These are phyloP conservation scores for Psilopsiagon aymara DNA, from an alignment of 2,113 vertebrate genomes.

Conservation along the genomic window DNA sequence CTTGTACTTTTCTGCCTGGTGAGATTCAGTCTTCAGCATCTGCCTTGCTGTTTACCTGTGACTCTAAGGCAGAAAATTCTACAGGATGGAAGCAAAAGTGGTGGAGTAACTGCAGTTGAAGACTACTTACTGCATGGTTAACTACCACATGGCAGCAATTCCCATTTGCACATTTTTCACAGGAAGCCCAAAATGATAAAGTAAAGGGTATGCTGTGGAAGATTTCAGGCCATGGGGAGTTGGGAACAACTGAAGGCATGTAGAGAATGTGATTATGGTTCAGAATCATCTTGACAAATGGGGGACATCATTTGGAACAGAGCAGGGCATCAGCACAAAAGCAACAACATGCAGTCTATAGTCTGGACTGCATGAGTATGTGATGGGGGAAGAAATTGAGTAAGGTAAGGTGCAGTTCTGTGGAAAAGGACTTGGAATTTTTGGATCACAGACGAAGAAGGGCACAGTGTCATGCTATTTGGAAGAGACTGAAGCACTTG, in stretches of 20 bases:
- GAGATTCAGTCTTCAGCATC: neutral
- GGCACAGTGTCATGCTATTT: neutral
- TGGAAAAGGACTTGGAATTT: neutral
- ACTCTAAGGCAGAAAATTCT: neutral
- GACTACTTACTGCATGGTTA: neutral
- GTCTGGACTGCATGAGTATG: neutral
- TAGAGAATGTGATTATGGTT: neutral
- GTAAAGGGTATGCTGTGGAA: neutral
- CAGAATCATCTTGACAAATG: neutral
- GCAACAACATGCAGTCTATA: rapidly evolving
- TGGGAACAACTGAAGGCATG: neutral
- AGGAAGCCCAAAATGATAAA: neutral
- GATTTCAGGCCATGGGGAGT: neutral
- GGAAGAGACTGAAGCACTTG: neutral
- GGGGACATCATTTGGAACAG: neutral
- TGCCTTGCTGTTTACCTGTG: neutral
- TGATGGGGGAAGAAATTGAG: neutral
- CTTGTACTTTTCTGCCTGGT: neutral
- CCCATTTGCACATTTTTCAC: neutral
- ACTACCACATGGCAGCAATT: neutral
- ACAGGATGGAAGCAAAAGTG: neutral
- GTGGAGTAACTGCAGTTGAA: neutral
- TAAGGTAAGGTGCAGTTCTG: neutral
- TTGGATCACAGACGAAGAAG: neutral
- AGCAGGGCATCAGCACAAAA: neutral